Evolutionary conservation across 2,888 invertebrate genomes (phyloP).

Genomic region (Cyclophora albipunctata): DNA sequence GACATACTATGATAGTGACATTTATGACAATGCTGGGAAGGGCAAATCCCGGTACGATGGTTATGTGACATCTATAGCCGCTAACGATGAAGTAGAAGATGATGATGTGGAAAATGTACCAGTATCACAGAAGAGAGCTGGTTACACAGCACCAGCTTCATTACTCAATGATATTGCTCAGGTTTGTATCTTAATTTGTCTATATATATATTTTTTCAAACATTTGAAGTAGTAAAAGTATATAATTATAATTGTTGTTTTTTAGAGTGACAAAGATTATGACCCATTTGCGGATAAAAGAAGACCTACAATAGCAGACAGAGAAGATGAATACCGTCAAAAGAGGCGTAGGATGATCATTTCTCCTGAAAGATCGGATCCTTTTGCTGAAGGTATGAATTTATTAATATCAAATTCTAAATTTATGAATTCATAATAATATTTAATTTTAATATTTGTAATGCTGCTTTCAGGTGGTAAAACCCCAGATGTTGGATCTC

Average conservation of each 20-base stretch:
- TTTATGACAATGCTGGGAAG: conserved; percentile 85
- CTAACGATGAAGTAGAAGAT: conserved; percentile 96
- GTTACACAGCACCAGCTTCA: conserved; percentile 90
- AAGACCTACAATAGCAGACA: conserved; percentile 93
- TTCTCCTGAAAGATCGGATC: conserved; percentile 97
- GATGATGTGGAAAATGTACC: conserved; percentile 90
- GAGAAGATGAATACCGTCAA: conserved; percentile 97
- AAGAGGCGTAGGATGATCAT: conserved; percentile 92
- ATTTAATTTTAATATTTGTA: no score
- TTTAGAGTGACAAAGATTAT: conserved; percentile 90
- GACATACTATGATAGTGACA: conserved; percentile 93
- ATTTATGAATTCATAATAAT: no score
- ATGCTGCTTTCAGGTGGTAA: conserved; percentile 89
- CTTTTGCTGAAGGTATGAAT: conserved; percentile 95
- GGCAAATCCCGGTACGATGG: conserved; percentile 90
- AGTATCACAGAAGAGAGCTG: conserved; percentile 82
- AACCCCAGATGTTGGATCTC: conserved; percentile 95
- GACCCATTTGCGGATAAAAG: conserved; percentile 96
- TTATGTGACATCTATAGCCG: conserved; percentile 96
- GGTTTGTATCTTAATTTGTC: conserved; percentile 58
- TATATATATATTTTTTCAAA: not conserved
- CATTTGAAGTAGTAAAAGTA: not conserved
- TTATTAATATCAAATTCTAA: not conserved
- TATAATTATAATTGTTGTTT: conserved; percentile 7
- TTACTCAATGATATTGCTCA: conserved; percentile 92